These are phyloP conservation scores for Falco berigora DNA, from an alignment of 2,797 vertebrate species.

Conservation along the genomic window DNA sequence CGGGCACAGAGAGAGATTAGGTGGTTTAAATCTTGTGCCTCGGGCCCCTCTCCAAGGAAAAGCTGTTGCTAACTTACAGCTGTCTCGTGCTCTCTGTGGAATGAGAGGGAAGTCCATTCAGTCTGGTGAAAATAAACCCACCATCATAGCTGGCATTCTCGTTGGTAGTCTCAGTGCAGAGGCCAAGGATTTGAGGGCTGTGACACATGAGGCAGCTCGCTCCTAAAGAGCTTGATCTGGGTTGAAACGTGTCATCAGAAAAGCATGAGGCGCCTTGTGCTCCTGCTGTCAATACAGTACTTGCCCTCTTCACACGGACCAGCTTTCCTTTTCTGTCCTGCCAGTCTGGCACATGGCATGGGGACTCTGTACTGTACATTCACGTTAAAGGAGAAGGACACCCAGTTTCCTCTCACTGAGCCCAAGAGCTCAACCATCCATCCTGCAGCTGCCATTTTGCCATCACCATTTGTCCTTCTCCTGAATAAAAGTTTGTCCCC, in stretches of 20 bases:
- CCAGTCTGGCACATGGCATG: not conserved
- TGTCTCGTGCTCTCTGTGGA: conserved; percentile 65
- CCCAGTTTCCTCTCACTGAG: not conserved
- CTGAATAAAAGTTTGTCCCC: not conserved
- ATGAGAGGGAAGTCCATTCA: conserved; percentile 66
- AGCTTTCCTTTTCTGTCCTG: conserved; percentile 54
- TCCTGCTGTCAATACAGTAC: conserved; percentile 43
- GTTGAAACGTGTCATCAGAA: conserved; percentile 60
- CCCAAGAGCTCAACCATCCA: not conserved
- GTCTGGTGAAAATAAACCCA: conserved; percentile 65
- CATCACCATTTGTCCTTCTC: not conserved
- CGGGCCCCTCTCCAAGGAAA: conserved; percentile 61
- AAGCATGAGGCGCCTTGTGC: conserved; percentile 60
- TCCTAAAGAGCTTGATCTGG: conserved; percentile 60
- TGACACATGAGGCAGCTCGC: conserved; percentile 61
- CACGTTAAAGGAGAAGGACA: conserved; percentile 40
- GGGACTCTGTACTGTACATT: conserved; percentile 41
- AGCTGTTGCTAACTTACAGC: conserved; percentile 61
- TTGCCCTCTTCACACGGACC: conserved; percentile 5
- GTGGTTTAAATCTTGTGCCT: conserved; percentile 56
- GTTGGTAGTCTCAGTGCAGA: conserved; percentile 55
- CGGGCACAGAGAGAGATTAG: conserved; percentile 11
- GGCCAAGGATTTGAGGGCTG: conserved; percentile 61
- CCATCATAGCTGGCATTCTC: conserved; percentile 64
- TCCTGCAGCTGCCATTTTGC: not conserved